Percentiles rank a stretch among this genome's conserved stretches.
phyloP scores from a whole-genome alignment of 2,797 vertebrate species.

The Coregonus ussuriensis region DNA sequence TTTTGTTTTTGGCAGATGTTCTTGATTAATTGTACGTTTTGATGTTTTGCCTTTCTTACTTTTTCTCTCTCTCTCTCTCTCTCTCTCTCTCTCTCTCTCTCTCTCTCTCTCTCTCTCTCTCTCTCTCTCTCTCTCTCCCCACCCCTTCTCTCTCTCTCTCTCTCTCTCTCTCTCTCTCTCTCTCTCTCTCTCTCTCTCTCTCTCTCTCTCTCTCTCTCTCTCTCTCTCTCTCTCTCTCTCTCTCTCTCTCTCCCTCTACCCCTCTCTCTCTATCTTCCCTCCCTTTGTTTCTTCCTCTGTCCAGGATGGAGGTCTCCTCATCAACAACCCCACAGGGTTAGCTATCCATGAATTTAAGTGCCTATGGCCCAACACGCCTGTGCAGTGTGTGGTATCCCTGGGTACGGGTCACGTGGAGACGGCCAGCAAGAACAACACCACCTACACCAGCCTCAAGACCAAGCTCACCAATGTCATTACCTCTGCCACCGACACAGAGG shows the following conservation, averaged over 20 bases:
- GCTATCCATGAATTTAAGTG: constrained; percentile 93
- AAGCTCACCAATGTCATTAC: constrained; percentile 93
- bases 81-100: too few relatives aligned
- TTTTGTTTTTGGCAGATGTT: constrained; percentile 34
- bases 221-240: too few relatives aligned
- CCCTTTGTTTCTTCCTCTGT: too few relatives aligned
- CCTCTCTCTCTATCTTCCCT: too few relatives aligned
- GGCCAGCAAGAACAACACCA: constrained; percentile 74
- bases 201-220: too few relatives aligned
- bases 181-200: too few relatives aligned
- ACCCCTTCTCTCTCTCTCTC: neutral
- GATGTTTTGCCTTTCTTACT: constrained; percentile 5
- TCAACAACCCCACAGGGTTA: constrained; percentile 93
- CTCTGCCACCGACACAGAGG: constrained; percentile 96
- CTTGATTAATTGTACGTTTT: constrained; percentile 37
- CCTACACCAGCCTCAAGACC: constrained; percentile 90
- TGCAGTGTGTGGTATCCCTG: constrained; percentile 92
- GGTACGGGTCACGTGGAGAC: constrained; percentile 89
- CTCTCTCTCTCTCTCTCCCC: neutral
- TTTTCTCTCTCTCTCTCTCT: too few relatives aligned
- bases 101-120: too few relatives aligned
- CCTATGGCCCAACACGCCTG: constrained; percentile 87
- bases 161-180: neutral
- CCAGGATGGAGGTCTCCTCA: constrained; percentile 93
- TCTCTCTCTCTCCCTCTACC: neutral